Evolutionary conservation across 2,113 vertebrate genomes (phyloP).

Genomic region (Acrocephalus arundinaceus): DNA sequence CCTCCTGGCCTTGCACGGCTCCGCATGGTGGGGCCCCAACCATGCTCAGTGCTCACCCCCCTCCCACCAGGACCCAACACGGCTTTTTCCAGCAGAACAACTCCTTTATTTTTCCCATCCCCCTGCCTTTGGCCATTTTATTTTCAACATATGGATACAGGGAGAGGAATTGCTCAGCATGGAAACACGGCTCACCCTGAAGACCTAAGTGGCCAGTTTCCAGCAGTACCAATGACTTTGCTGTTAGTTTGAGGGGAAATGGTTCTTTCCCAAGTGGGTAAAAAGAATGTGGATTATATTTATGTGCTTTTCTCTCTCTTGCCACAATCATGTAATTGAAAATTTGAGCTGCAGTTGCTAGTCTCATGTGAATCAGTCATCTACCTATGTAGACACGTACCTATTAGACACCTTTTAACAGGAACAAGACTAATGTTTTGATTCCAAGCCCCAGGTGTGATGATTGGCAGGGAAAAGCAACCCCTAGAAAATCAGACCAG

Average conservation of each 20-base stretch:
- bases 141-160: not conserved
- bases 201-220: not conserved
- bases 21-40: not conserved
- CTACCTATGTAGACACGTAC: not conserved
- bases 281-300: not conserved
- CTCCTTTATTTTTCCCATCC: constrained; percentile 1
- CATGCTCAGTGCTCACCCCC: accelerated
- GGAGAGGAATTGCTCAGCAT: not conserved
- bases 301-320: not conserved
- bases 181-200: not conserved
- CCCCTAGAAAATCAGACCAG: not conserved
- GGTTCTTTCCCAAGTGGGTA: not conserved
- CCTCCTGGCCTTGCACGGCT: not conserved
- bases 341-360: not conserved
- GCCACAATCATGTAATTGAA: not conserved
- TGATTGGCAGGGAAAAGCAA: not conserved
- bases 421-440: not conserved
- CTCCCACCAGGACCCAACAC: not conserved
- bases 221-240: not conserved
- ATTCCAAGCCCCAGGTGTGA: not conserved
- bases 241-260: not conserved
- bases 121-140: not conserved
- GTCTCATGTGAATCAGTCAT: not conserved
- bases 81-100: not conserved
- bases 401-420: not conserved